Evolutionary conservation across 2,113 vertebrate genomes (phyloP).

Genomic region (Xenopus tropicalis): UCB_Xtro_10.0 CM004448.2:13373501-13374000

Average conservation of each 20-base stretch:
- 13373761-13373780: too few species aligned
- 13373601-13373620: slow-evolving; percentile 59
- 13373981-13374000: too few species aligned
- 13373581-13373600: slow-evolving; percentile 57
- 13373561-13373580: slow-evolving; percentile 63
- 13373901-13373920: too few species aligned
- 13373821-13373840: not conserved
- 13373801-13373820: too few species aligned
- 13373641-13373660: slow-evolving; percentile 53
- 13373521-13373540: slow-evolving; percentile 61
- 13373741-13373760: too few species aligned
- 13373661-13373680: slow-evolving; percentile 31
- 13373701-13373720: not conserved
- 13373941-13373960: too few species aligned
- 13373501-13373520: slow-evolving; percentile 44
- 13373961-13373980: too few species aligned
- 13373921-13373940: too few species aligned
- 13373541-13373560: slow-evolving; percentile 66
- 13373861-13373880: too few species aligned
- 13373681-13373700: not conserved
- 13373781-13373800: too few species aligned
- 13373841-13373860: too few species aligned
- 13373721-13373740: not conserved
- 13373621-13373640: slow-evolving; percentile 60
- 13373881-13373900: too few species aligned